Evolutionary conservation across 2,888 invertebrate genomes (phyloP).

Genomic region (Sycophila texana): DNA sequence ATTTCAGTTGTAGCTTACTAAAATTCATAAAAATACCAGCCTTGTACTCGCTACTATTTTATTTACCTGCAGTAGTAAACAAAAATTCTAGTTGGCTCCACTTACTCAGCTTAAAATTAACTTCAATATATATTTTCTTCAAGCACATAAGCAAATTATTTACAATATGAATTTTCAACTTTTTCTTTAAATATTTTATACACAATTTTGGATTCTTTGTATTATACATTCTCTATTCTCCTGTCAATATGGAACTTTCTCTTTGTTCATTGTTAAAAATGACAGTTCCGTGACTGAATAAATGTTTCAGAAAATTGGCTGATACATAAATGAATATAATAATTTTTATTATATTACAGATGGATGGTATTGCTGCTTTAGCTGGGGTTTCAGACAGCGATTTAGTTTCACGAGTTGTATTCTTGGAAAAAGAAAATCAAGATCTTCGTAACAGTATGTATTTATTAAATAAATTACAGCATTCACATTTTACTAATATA

Average conservation of each 20-base stretch:
- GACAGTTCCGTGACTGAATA: background rate
- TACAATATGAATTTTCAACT: no score
- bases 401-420: conserved; percentile 77
- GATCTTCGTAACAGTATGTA: conserved; percentile 74
- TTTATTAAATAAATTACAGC: conserved; percentile 41
- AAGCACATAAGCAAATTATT: no score
- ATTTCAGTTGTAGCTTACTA: background rate
- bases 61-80: no score
- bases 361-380: conserved; percentile 81
- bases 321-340: background rate
- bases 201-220: background rate
- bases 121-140: no score
- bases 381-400: conserved; percentile 79
- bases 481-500: conserved; percentile 14
- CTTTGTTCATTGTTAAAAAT: background rate
- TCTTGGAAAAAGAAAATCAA: conserved; percentile 80
- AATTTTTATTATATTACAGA: conserved; percentile 75
- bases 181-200: no score
- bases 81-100: no score
- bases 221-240: background rate
- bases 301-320: background rate
- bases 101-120: no score
- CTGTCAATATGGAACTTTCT: background rate
- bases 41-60: no score
- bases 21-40: no score